Percentiles rank a stretch among this genome's conserved stretches.
These are phyloP conservation scores for Lophochroa leadbeateri DNA, from an alignment of 2,113 vertebrate genomes.

Conservation along the genomic window DNA sequence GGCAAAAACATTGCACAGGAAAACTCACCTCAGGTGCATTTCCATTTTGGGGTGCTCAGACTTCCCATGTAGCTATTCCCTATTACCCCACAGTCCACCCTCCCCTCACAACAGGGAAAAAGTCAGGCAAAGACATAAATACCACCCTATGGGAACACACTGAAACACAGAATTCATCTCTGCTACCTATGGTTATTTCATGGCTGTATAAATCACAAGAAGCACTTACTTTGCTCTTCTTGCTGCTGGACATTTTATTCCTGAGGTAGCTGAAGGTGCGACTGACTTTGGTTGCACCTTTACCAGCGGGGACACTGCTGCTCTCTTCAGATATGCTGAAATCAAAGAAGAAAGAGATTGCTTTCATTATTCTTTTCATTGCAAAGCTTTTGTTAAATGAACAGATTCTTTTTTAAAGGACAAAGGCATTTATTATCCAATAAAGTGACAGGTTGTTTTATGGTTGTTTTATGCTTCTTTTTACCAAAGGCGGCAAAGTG, in stretches of 20 bases:
- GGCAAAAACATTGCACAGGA: neutral
- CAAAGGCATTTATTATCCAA: neutral
- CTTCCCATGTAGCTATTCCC: neutral
- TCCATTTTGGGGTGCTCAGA: neutral
- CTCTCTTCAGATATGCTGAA: conserved; percentile 90
- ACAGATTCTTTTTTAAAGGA: neutral
- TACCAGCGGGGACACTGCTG: conserved; percentile 72
- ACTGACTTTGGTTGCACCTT: conserved; percentile 90
- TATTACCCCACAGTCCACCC: neutral
- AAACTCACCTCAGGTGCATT: neutral
- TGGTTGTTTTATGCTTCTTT: neutral
- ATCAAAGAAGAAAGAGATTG: neutral
- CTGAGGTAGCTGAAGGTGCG: conserved; percentile 99
- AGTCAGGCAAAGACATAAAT: neutral
- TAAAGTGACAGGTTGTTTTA: neutral
- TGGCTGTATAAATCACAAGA: neutral
- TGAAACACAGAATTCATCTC: neutral
- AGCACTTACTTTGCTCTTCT: conserved; percentile 89
- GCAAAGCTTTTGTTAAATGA: neutral
- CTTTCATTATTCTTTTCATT: neutral
- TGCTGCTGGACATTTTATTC: conserved; percentile 96
- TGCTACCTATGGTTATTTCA: neutral
- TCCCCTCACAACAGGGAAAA: neutral
- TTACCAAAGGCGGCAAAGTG: neutral
- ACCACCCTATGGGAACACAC: neutral